Percentiles rank a stretch among this genome's conserved stretches.
Evolutionary conservation across 23 tunicate species (phyloP).

Genomic region (Styela plicata): DNA sequence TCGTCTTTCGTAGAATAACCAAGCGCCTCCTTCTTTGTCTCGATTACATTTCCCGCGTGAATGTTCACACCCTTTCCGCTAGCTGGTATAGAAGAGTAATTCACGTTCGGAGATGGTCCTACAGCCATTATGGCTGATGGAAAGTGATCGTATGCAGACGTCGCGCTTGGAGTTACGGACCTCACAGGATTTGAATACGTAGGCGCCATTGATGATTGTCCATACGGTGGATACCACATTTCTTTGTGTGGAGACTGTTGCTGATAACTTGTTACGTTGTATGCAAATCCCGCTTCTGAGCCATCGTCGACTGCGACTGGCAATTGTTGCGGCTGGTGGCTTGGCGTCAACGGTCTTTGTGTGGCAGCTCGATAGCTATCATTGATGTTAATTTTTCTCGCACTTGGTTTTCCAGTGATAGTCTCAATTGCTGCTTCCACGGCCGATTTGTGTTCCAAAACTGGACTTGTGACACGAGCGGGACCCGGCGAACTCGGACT

Average conservation of each 20-base stretch:
- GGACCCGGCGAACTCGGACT: neutral
- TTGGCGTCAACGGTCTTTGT: conserved; percentile 7
- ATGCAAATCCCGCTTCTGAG: neutral
- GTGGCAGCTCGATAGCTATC: conserved; percentile 9
- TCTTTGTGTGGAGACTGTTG: conserved; percentile 38
- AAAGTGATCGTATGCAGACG: neutral
- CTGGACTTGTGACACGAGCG: neutral
- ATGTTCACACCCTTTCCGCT: conserved; percentile 20
- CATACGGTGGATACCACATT: conserved; percentile 29
- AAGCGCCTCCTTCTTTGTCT: neutral
- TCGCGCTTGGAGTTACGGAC: neutral
- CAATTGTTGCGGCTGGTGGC: neutral
- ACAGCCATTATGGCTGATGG: neutral
- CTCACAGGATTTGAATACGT: neutral
- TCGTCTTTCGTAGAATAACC: neutral
- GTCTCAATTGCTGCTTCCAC: conserved; percentile 80
- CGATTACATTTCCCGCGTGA: conserved; percentile 29
- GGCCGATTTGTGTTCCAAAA: conserved; percentile 41
- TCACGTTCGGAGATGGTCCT: neutral
- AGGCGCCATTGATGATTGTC: neutral
- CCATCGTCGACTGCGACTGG: neutral
- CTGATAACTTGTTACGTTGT: neutral
- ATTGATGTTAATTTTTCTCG: conserved; percentile 15
- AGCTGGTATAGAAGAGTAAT: neutral
- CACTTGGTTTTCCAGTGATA: conserved; percentile 40